phyloP scores from a whole-genome alignment of 2,888 invertebrate species.

The Drosophila diplacantha region DNA sequence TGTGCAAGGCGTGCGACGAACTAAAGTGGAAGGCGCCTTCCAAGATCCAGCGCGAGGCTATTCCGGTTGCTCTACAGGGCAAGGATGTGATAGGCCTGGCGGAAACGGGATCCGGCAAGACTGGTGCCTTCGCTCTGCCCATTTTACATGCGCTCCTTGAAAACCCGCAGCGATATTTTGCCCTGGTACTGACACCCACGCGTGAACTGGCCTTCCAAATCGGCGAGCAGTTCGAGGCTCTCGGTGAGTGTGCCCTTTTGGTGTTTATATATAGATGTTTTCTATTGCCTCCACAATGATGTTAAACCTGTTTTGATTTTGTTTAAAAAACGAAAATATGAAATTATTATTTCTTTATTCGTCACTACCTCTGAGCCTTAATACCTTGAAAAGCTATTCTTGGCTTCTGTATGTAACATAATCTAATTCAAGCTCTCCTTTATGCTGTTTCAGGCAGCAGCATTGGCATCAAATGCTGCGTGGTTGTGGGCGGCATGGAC shows the following conservation, averaged over 20 bases:
- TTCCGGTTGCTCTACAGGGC: constrained; percentile 93
- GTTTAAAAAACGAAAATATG: constrained; percentile 61
- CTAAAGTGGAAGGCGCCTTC: constrained; percentile 97
- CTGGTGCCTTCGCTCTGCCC: constrained; percentile 97
- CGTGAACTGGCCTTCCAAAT: constrained; percentile 99
- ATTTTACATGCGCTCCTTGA: constrained; percentile 94
- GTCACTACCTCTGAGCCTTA: constrained; percentile 77
- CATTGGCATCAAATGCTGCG: constrained; percentile 96
- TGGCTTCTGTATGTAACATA: no score
- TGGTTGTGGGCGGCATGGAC: constrained; percentile 99
- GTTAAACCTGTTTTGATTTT: constrained; percentile 63
- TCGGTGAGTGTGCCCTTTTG: constrained; percentile 81
- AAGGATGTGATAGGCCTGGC: constrained; percentile 82
- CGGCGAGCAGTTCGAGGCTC: constrained; percentile 97
- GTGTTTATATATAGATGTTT: background rate
- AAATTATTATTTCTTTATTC: constrained; percentile 71
- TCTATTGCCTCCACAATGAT: constrained; percentile 57
- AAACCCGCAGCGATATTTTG: constrained; percentile 95
- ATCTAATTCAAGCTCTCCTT: background rate
- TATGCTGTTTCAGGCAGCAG: constrained; percentile 81
- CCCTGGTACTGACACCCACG: constrained; percentile 95
- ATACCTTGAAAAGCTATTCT: background rate
- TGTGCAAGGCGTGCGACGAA: constrained; percentile 93
- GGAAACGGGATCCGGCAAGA: constrained; percentile 92
- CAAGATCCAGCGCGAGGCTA: constrained; percentile 95